phyloP scores from a whole-genome alignment of 2,113 vertebrate species.

The Oryzias javanicus region DNA sequence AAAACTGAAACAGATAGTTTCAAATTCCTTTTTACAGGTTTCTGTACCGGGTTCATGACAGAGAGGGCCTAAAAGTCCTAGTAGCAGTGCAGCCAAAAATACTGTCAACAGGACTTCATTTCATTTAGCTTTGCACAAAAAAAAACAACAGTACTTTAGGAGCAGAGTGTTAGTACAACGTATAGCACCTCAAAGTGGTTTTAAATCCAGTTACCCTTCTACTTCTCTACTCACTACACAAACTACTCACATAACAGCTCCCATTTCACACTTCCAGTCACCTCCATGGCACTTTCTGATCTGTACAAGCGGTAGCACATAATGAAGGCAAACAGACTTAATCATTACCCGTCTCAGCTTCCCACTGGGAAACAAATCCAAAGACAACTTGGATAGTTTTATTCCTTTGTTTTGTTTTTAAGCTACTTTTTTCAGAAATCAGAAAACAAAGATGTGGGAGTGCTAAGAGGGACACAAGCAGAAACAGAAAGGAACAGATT shows the following conservation, averaged over 20 bases:
- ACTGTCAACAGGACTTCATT: constrained; percentile 19
- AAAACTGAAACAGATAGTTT: constrained; percentile 3
- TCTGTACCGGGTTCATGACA: constrained; percentile 40
- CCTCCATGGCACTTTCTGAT: constrained; percentile 72
- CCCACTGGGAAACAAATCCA: constrained; percentile 45
- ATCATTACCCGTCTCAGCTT: constrained; percentile 59
- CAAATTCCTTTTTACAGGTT: constrained; percentile 27
- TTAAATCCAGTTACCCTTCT: constrained; percentile 38
- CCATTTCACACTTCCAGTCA: constrained; percentile 60
- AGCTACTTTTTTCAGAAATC: not conserved
- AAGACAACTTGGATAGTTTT: not conserved
- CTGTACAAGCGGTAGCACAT: constrained; percentile 66
- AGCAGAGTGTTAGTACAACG: constrained; percentile 20
- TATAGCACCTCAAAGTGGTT: constrained; percentile 51
- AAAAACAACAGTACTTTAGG: constrained; percentile 13
- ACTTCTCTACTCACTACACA: constrained; percentile 38
- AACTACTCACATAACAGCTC: constrained; percentile 45
- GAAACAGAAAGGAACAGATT: constrained; percentile 55
- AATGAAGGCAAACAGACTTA: constrained; percentile 63
- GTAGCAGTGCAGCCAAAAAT: constrained; percentile 18
- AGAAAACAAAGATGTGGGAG: constrained; percentile 40
- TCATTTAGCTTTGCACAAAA: constrained; percentile 23
- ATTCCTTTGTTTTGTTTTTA: no score
- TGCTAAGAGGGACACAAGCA: constrained; percentile 59
- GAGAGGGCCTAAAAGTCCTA: constrained; percentile 22